Base-by-base conservation (phyloP, 2,888 invertebrate genomes). In the Latheticus oryzae region DNA sequence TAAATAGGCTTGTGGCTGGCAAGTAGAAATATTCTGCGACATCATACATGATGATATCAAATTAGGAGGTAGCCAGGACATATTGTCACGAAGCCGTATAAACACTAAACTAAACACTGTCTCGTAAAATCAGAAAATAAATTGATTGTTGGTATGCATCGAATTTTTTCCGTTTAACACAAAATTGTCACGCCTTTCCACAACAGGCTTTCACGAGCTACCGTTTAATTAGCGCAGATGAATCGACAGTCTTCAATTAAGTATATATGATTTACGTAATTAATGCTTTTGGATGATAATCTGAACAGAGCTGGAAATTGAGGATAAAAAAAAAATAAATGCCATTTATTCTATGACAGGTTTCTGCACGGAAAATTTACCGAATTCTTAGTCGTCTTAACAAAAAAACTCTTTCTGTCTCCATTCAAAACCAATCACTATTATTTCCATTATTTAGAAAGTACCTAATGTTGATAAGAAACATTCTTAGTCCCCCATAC, bases 41-140 rank as follows among this genome's bases (percentile, higher is more conserved):
- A 83, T 81, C 0, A 79, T 71, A 68, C 87, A 88, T 9, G 84
- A 76, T 23, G 79, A 69, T 5, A 81, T 73, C 37, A 87, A 77
- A 68, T 87, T 81, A 1, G 83, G 83, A 3, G 87, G 86, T 32
- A 79, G 69, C 86, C 86, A 87, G 57, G 69, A 70, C 74, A 74
- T 74, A 37, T 23, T 63, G 51, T 16, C 38, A 15, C 30, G 3
- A 32, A 47, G 23, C 32, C 38, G 21, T 16, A n/a, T n/a, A n/a
- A n/a, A 11, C 21, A 48, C 50, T 17, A 40, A 12, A 58, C 40
- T 42, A 52, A 52, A 11, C 26, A 12, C 30, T 37, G 26, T 21
- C 13, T 16, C 15, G 23, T 30, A 15, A 28, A 13, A 21, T 38
- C 38, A 28, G 28, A 37, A 38, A 50, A 7, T 26, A 37, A 32